Percentiles rank a stretch among this genome's conserved stretches.
phyloP scores from a whole-genome alignment of 2,797 vertebrate species.

The Thamnophis elegans region DNA sequence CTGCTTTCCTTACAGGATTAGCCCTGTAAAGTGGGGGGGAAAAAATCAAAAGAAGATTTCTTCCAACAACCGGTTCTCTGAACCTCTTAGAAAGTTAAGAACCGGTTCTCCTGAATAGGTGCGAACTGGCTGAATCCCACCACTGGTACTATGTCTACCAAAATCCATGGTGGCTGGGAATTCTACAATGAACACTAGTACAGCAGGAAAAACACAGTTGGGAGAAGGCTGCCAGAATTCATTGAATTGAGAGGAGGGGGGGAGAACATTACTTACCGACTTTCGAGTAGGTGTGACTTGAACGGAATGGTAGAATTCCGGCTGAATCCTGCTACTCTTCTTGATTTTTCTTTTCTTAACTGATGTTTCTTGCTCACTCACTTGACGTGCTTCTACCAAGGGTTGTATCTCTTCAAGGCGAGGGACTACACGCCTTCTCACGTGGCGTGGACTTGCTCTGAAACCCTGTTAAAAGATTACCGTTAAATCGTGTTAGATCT shows the following conservation, averaged over 20 bases:
- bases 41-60: too few species aligned
- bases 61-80: too few species aligned
- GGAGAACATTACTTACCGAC: slow-evolving; percentile 82
- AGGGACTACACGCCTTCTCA: slow-evolving; percentile 79
- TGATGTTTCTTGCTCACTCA: slow-evolving; percentile 86
- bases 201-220: neutral
- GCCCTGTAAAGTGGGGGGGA: too few species aligned
- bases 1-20: too few species aligned
- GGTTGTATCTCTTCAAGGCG: slow-evolving; percentile 88
- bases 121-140: too few species aligned
- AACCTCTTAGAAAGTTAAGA: too few species aligned
- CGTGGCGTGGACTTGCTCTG: slow-evolving; percentile 91
- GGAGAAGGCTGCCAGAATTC: neutral
- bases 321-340: slow-evolving; percentile 86
- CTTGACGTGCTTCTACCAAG: slow-evolving; percentile 80
- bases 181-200: neutral
- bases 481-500: neutral
- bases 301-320: slow-evolving; percentile 95
- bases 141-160: neutral
- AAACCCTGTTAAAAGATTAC: slow-evolving; percentile 77
- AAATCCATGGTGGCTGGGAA: neutral
- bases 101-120: too few species aligned
- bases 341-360: slow-evolving; percentile 89
- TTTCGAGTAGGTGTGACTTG: slow-evolving; percentile 93
- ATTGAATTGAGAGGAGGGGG: slow-evolving; percentile 11